These are phyloP conservation scores for Cantharis lateralis DNA, from an alignment of 2,888 invertebrate genomes.

Conservation along the genomic window DNA sequence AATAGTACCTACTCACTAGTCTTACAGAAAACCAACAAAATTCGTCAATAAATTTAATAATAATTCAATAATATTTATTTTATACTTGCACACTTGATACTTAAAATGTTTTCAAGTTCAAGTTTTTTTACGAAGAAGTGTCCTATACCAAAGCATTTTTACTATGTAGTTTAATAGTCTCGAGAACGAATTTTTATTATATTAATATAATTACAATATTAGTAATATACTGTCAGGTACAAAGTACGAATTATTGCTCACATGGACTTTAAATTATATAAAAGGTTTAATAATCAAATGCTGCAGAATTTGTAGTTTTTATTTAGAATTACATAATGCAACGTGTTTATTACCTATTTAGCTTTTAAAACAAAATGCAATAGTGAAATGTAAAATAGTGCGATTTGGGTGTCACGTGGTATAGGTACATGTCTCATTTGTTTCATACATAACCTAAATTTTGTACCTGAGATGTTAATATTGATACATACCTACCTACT, in stretches of 20 bases:
- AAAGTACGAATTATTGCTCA: not conserved
- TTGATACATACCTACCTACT: conserved; percentile 5
- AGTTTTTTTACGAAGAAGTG: too few relatives aligned
- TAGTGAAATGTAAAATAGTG: not conserved
- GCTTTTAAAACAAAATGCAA: not conserved
- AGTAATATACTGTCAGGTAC: not conserved
- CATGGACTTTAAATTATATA: not conserved
- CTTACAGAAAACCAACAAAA: too few relatives aligned
- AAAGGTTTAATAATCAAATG: not conserved
- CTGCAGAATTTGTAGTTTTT: not conserved
- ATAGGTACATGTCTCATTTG: not conserved
- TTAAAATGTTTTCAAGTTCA: too few relatives aligned
- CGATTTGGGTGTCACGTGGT: not conserved
- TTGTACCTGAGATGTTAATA: conserved; percentile 4
- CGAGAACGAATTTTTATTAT: not conserved
- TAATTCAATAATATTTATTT: too few relatives aligned
- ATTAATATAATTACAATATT: not conserved
- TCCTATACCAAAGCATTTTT: not conserved
- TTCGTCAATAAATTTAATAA: too few relatives aligned
- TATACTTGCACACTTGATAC: too few relatives aligned
- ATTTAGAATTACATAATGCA: not conserved
- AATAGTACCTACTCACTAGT: too few relatives aligned
- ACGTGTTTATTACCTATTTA: not conserved
- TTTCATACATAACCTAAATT: not conserved
- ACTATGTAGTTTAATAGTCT: not conserved